Conservation (phyloP, 2,113 vertebrate species). For the Fulmarus glacialis region DNA sequence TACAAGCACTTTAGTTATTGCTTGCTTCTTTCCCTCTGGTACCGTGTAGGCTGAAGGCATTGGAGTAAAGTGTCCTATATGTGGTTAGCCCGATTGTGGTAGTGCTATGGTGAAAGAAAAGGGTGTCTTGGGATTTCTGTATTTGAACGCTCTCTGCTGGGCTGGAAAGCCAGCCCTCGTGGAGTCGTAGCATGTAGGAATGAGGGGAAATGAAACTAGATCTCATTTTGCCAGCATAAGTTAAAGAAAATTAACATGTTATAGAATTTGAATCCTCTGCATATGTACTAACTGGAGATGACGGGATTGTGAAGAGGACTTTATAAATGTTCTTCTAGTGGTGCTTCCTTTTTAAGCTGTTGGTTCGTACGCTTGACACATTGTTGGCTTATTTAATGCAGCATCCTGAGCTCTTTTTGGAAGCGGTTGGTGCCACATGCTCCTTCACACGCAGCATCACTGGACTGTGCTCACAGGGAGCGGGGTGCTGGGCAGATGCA, state of each 20-base stretch:
- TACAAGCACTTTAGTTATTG: neutral
- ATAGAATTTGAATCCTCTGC: neutral
- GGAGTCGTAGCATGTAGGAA: neutral
- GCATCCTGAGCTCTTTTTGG: neutral
- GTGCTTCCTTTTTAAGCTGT: neutral
- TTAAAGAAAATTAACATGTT: neutral
- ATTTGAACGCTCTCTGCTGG: neutral
- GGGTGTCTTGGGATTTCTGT: neutral
- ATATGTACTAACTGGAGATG: neutral
- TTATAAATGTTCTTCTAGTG: neutral
- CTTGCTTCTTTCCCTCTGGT: neutral
- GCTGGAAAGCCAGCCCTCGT: neutral
- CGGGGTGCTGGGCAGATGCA: accelerated
- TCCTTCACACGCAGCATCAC: accelerated
- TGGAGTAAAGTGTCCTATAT: neutral
- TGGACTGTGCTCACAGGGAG: neutral
- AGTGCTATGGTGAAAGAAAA: neutral
- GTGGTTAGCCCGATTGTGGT: neutral
- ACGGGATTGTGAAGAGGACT: neutral
- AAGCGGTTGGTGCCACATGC: neutral
- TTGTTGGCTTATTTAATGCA: neutral
- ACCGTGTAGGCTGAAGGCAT: neutral
- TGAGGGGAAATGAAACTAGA: neutral
- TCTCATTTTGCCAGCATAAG: neutral
- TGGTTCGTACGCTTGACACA: neutral